Base-by-base conservation (phyloP, 1,140 invertebrate species). In the Diabrotica undecimpunctata region DNA sequence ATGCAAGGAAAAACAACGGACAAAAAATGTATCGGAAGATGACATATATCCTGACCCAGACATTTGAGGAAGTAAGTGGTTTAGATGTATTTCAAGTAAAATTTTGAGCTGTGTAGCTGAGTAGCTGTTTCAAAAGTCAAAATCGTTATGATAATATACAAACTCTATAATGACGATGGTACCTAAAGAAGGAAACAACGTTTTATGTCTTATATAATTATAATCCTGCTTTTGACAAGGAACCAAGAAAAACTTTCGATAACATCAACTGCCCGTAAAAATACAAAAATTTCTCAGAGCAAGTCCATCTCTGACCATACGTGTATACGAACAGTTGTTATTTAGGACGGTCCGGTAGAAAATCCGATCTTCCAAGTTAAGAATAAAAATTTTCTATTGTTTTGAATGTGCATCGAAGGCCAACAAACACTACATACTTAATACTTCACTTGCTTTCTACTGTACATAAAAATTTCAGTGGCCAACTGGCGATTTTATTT, bases 381-480 rank as follows among this genome's bases (percentile, higher is more conserved):
- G 41, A 46, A 46, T 46, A 46, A 46, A 25, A 46, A 46, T 46
- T 46, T 46, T 46, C 41, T 46, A 46, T 46, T 46, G 41, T 46
- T 46, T 46, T 46, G 41, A 46, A 46, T 46, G 41, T 46, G 41
- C 41, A 46, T 46, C n/a, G 41, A 46, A 46, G 41, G 41, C 41
- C 41, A 46, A 46, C 41, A 46, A 46, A 46, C 41, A 4, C 41
- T 46, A n/a, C n/a, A n/a, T 46, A 46, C n/a, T 46, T 46, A 46
- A 46, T 46, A 46, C 41, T 46, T 46, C 8, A 46, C 41, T 46
- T 46, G n/a, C 41, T 46, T 46, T 46, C 41, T 46, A 46, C 5
- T 46, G n/a, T n/a, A 46, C 8, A n/a, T 10, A 46, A 46, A 10
- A 46, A 46, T 46, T 46, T 46, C 41, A 46, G 41, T 46, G n/a